Base-by-base conservation (phyloP, 2,888 invertebrate species). In the Flexamia atlantica region DNA sequence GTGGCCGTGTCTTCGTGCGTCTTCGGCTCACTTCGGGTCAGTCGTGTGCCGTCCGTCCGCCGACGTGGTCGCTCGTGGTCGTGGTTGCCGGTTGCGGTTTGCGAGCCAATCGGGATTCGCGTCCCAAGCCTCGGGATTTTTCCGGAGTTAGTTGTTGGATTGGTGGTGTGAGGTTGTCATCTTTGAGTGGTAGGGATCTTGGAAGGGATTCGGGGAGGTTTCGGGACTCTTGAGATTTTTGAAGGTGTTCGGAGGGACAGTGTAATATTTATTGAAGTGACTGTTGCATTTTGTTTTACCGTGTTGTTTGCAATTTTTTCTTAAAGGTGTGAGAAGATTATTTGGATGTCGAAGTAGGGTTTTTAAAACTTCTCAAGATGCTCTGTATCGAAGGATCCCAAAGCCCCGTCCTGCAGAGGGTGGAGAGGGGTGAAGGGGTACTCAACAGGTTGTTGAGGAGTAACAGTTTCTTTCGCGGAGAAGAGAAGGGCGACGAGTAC, bases 351-450 rank as follows among this genome's bases (percentile, higher is more conserved):
- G 2, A 23, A 46, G 23, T 7, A 53, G 53, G 20, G 23, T 23
- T 23, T 53, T 53, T 53, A 9, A 53, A 17, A 53, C 2, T 53
- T 2, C 53, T 10, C 28, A 64, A 64, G 0, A 64, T 64, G 64
- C 64, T 64, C 30, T 64, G 64, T 30, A 64, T 64, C 12, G 64
- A 64, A 64, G 64, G 64, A 9, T 64, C 64, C 12, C 64, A 64
- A 64, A 64, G 64, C 28, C 64, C 64, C 30, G 64, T 64, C 3
- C 17, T 64, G 9, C 25, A 64, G 12, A 64, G 64, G 28, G 28
- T 64, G 28, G 64, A 53, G 23, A 20, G 53, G 53, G 23, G 20
- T 10, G 53, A 53, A 10, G 53, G 53, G 4, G 20, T 23, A 23
- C 23, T 53, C 20, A 53, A 64, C 64, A 64, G 17, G 64, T 30